Percentiles rank a stretch among this genome's conserved stretches.
These are phyloP conservation scores for Ceramica pisi DNA, from an alignment of 2,888 invertebrate genomes.

Conservation along the genomic window DNA sequence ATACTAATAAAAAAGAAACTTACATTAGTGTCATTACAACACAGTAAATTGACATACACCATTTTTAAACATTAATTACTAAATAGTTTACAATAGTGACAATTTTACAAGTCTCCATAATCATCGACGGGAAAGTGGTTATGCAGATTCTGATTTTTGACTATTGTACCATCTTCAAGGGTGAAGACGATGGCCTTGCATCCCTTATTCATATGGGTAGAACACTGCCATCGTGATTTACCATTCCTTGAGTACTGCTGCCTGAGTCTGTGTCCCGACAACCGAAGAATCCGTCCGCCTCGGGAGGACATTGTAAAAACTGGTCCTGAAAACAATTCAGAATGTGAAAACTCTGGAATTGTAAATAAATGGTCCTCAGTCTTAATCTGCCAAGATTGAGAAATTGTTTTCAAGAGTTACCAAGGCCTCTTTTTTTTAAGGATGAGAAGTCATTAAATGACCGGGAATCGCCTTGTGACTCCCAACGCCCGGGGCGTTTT, in stretches of 20 bases:
- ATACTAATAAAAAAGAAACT: not conserved
- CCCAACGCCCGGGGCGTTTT: too few relatives aligned
- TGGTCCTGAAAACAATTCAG: constrained; percentile 23
- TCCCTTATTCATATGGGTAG: constrained; percentile 65
- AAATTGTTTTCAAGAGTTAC: too few relatives aligned
- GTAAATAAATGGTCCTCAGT: not conserved
- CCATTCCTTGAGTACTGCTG: constrained; percentile 65
- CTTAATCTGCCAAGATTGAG: too few relatives aligned
- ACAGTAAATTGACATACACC: not conserved
- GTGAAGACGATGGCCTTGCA: constrained; percentile 70
- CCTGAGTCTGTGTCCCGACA: constrained; percentile 69
- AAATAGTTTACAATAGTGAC: not conserved
- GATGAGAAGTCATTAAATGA: too few relatives aligned
- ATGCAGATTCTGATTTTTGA: constrained; percentile 65
- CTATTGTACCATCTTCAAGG: constrained; percentile 61
- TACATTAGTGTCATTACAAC: not conserved
- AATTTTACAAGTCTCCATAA: not conserved
- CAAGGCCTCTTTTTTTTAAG: too few relatives aligned
- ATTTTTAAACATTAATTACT: not conserved
- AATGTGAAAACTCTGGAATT: not conserved
- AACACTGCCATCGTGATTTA: constrained; percentile 70
- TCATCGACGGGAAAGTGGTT: constrained; percentile 48
- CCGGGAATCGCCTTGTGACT: too few relatives aligned
- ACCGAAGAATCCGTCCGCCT: constrained; percentile 18
- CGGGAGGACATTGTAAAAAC: constrained; percentile 18